Conservation (phyloP, 2,888 invertebrate species). For the Muscina levida region DNA sequence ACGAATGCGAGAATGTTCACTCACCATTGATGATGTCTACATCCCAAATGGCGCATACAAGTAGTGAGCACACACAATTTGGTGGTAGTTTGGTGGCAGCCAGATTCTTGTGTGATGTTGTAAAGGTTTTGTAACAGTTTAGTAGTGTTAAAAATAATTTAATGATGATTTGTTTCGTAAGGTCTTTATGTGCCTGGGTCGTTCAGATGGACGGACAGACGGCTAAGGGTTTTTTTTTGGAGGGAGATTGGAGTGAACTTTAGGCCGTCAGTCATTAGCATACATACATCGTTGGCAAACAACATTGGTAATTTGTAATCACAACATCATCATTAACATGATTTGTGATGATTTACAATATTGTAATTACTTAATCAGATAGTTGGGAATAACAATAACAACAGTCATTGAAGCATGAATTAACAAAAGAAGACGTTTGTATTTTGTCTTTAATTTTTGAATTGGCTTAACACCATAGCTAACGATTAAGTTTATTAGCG, state of each 20-base stretch:
- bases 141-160: slow-evolving; percentile 63
- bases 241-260: slow-evolving; percentile 6
- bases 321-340: slow-evolving; percentile 60
- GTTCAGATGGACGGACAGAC: slow-evolving; percentile 25
- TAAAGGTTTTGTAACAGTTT: slow-evolving; percentile 39
- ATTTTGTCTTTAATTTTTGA: too few species aligned
- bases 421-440: too few species aligned
- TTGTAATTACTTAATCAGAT: slow-evolving; percentile 58
- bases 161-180: slow-evolving; percentile 61
- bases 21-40: too few species aligned
- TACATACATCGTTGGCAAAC: too few species aligned
- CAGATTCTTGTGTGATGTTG: neutral
- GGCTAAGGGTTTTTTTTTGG: slow-evolving; percentile 22
- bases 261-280: slow-evolving; percentile 7
- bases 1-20: too few species aligned
- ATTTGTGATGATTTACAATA: slow-evolving; percentile 61
- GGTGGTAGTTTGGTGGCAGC: too few species aligned
- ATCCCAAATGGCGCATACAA: too few species aligned
- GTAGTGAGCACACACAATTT: too few species aligned
- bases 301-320: slow-evolving; percentile 44
- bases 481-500: too few species aligned
- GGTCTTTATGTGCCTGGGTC: slow-evolving; percentile 8
- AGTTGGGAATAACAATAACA: too few species aligned
- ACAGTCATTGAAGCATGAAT: too few species aligned
- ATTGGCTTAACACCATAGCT: too few species aligned